These are phyloP conservation scores for Chaetoderma sp. DNA, from an alignment of 2,888 invertebrate species.

Conservation along the genomic window DNA sequence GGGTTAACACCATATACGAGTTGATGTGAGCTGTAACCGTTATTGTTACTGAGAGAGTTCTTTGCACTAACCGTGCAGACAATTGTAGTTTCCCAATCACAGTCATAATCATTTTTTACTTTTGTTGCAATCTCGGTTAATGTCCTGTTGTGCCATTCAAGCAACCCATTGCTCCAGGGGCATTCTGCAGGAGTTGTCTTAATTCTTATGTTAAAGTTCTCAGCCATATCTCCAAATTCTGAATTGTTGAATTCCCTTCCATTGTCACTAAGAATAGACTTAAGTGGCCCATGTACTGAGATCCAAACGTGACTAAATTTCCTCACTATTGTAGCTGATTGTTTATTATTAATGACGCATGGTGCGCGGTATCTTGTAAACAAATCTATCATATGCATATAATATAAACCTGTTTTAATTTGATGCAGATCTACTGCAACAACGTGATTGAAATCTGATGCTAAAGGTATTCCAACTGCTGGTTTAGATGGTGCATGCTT, in stretches of 20 bases:
- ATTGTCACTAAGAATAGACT: neutral
- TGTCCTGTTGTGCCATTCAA: neutral
- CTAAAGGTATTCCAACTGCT: neutral
- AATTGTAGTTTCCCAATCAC: neutral
- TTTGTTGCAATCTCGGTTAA: constrained; percentile 1
- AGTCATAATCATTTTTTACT: neutral
- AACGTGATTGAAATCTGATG: neutral
- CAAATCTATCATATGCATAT: neutral
- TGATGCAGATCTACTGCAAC: neutral
- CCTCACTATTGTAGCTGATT: neutral
- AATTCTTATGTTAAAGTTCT: constrained; percentile 6
- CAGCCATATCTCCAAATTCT: constrained; percentile 4
- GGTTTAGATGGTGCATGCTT: too few relatives aligned
- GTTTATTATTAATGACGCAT: neutral
- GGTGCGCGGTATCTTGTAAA: neutral
- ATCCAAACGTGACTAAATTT: neutral
- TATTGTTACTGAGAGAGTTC: neutral
- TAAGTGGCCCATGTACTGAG: neutral
- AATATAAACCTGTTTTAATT: neutral
- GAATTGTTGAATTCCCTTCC: neutral
- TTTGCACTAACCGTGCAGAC: neutral
- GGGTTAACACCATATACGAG: too few relatives aligned
- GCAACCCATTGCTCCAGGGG: neutral
- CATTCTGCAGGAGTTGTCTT: neutral
- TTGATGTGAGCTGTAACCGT: constrained; percentile 7